Evolutionary conservation across 2,113 vertebrate species (phyloP).

Genomic region (Ondatra zibethicus): DNA sequence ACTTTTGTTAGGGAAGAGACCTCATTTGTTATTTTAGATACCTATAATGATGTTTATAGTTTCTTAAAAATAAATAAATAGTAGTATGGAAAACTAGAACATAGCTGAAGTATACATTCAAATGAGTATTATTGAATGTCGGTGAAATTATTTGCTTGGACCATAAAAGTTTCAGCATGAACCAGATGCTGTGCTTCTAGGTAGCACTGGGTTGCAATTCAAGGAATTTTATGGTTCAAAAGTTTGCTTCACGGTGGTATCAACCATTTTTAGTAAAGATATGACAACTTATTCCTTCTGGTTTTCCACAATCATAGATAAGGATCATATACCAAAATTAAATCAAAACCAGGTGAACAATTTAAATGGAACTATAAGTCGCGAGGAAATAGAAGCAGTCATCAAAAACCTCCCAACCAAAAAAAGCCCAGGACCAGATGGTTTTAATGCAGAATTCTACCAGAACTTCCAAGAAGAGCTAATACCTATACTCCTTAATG

Average conservation of each 20-base stretch:
- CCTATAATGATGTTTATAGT: neutral
- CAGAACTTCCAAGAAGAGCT: too few species aligned
- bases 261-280: neutral
- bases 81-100: neutral
- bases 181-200: neutral
- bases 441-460: too few species aligned
- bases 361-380: too few species aligned
- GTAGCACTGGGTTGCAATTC: neutral
- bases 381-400: too few species aligned
- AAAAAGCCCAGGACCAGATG: too few species aligned
- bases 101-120: neutral
- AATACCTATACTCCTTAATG: too few species aligned
- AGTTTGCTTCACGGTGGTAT: neutral
- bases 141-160: neutral
- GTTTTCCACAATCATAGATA: neutral
- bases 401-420: too few species aligned
- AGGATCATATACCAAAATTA: too few species aligned
- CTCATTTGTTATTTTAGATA: slow-evolving; percentile 11
- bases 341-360: too few species aligned
- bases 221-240: neutral
- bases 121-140: neutral
- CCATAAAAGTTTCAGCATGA: neutral
- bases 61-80: slow-evolving; percentile 1
- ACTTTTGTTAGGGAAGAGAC: neutral
- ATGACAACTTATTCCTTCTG: neutral